Percentiles rank a stretch among this genome's conserved stretches.
Evolutionary conservation across 2,888 invertebrate species (phyloP).

Genomic region (Pseudococcus viburni): DNA sequence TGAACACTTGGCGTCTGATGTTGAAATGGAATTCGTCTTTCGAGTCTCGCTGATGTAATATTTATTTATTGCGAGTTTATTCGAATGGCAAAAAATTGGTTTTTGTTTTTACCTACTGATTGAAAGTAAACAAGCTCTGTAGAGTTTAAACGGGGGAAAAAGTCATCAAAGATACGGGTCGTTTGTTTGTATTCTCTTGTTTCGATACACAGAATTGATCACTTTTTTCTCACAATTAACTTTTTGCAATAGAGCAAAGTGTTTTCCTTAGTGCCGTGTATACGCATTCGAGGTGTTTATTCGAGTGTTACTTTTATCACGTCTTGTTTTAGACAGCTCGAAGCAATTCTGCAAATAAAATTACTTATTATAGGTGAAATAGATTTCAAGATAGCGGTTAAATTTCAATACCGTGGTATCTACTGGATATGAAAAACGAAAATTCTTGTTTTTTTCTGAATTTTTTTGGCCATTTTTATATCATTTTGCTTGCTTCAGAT

Average conservation of each 20-base stretch:
- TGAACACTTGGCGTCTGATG: neutral
- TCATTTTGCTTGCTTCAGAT: too few relatives aligned
- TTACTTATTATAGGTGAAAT: neutral
- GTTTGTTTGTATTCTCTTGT: neutral
- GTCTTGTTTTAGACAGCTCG: neutral
- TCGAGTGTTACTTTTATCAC: neutral
- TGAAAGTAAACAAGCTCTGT: neutral
- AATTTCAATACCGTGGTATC: too few relatives aligned
- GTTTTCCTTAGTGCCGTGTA: neutral
- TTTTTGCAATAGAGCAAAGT: neutral
- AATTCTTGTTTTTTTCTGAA: too few relatives aligned
- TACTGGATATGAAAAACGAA: too few relatives aligned
- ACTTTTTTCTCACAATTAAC: neutral
- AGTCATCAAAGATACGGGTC: neutral
- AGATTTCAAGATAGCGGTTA: too few relatives aligned
- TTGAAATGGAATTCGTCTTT: neutral
- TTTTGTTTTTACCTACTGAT: conserved; percentile 15
- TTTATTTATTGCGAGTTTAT: conserved; percentile 1
- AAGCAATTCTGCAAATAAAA: neutral
- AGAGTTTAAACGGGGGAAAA: neutral
- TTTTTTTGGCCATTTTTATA: too few relatives aligned
- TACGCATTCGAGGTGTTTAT: neutral
- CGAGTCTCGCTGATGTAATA: neutral
- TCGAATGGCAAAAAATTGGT: conserved; percentile 1
- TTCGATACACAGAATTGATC: conserved; percentile 22